phyloP scores from a whole-genome alignment of 92 coral and sea anemone genomes.

The Umimayanthus chanpuru region DNA sequence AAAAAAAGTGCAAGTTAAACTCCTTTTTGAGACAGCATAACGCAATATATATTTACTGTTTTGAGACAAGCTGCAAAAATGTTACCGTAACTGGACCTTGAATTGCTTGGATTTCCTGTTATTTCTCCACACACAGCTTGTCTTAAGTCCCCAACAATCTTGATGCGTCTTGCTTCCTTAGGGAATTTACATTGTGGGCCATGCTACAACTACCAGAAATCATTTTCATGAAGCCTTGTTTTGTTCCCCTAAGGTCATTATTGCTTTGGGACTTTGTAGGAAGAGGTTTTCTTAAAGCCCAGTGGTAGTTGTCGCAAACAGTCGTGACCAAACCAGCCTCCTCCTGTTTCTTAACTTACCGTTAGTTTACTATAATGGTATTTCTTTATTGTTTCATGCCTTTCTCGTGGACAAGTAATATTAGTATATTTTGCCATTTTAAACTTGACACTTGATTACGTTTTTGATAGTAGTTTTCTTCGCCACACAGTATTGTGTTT shows the following conservation, averaged over 20 bases:
- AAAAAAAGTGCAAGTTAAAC: too few relatives aligned
- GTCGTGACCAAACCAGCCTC: too few relatives aligned
- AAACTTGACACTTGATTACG: too few relatives aligned
- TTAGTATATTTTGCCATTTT: background rate
- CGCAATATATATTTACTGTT: too few relatives aligned
- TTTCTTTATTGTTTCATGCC: background rate
- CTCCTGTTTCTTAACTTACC: too few relatives aligned
- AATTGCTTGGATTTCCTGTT: background rate
- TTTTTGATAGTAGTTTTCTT: too few relatives aligned
- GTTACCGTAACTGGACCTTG: background rate
- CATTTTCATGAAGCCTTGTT: background rate
- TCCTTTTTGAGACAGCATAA: too few relatives aligned
- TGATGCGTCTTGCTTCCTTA: too few relatives aligned
- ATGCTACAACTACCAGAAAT: background rate
- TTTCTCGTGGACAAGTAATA: background rate
- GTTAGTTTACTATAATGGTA: too few relatives aligned
- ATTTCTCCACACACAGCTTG: too few relatives aligned
- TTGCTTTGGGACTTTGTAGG: background rate
- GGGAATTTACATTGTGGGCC: background rate
- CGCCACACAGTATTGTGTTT: background rate
- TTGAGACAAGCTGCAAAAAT: background rate
- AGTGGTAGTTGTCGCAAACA: background rate
- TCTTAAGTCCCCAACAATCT: too few relatives aligned
- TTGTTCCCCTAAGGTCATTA: background rate
- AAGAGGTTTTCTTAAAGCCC: background rate